These are phyloP conservation scores for Poeciliopsis turneri DNA, from an alignment of 2,797 vertebrate species.

Conservation along the genomic window DNA sequence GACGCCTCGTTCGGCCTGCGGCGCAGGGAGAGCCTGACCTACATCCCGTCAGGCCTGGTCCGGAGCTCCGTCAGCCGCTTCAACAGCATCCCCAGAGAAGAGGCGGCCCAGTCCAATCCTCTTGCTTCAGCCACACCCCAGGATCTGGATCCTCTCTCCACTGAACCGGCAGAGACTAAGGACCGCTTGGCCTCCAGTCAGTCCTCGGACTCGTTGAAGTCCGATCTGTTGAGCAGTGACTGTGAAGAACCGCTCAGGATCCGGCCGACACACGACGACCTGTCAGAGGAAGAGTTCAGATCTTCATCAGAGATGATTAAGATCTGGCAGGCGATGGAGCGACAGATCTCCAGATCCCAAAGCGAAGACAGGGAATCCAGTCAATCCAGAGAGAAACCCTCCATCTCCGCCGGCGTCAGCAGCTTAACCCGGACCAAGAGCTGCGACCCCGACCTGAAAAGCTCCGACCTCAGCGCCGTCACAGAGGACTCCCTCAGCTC, in stretches of 20 bases:
- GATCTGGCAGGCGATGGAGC: slow-evolving; percentile 87
- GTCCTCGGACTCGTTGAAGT: slow-evolving; percentile 54
- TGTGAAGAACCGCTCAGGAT: slow-evolving; percentile 18
- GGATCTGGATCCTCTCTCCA: slow-evolving; percentile 12
- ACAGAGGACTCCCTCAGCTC: slow-evolving; percentile 68
- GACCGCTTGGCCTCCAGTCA: slow-evolving; percentile 37
- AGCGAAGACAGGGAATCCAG: slow-evolving; percentile 4
- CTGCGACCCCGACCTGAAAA: slow-evolving; percentile 50
- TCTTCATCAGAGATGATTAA: slow-evolving; percentile 85
- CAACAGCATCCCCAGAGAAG: slow-evolving; percentile 79
- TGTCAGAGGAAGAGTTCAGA: slow-evolving; percentile 74
- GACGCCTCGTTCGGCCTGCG: slow-evolving; percentile 83
- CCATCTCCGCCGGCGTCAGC: slow-evolving; percentile 8
- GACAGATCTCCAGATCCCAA: slow-evolving; percentile 43
- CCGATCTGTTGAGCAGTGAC: slow-evolving; percentile 26
- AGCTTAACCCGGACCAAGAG: slow-evolving; percentile 21
- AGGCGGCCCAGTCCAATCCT: slow-evolving; percentile 10
- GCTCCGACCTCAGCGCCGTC: slow-evolving; percentile 69
- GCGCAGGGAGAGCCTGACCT: slow-evolving; percentile 91
- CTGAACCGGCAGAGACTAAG: slow-evolving; percentile 3
- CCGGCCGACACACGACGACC: slow-evolving; percentile 23
- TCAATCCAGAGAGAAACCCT: slow-evolving; percentile 24
- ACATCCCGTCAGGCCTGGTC: slow-evolving; percentile 92
- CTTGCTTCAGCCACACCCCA: background rate
- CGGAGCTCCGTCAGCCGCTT: slow-evolving; percentile 86